phyloP scores from a whole-genome alignment of 2,888 invertebrate species.

The Sialis fuliginosa region DNA sequence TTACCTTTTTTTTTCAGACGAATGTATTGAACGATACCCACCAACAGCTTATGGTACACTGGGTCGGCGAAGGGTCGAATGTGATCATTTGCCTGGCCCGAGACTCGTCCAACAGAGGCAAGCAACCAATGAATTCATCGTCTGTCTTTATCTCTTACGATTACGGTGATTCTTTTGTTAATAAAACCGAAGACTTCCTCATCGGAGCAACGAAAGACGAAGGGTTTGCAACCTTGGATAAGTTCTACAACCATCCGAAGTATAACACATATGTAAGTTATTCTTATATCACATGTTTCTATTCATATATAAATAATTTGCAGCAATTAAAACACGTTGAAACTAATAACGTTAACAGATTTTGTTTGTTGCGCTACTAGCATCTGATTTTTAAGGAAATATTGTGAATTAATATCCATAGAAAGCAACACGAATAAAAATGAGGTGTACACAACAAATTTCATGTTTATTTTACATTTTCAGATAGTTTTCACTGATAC shows the following conservation, averaged over 20 bases:
- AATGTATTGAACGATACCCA: conserved; percentile 68
- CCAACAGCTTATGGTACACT: conserved; percentile 78
- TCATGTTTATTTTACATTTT: conserved; percentile 19
- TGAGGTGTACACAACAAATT: no score
- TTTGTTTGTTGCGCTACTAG: no score
- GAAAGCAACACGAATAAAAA: no score
- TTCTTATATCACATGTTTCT: no score
- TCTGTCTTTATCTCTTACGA: conserved; percentile 73
- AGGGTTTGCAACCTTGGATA: conserved; percentile 54
- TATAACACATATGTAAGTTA: conserved; percentile 60
- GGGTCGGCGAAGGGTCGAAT: conserved; percentile 77
- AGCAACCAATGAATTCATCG: conserved; percentile 35
- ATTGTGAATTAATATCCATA: no score
- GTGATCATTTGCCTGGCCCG: conserved; percentile 74
- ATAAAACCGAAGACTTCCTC: conserved; percentile 51
- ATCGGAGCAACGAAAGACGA: conserved; percentile 32
- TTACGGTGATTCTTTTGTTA: conserved; percentile 64
- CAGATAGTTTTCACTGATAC: conserved; percentile 79
- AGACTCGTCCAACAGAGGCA: conserved; percentile 38
- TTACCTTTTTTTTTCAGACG: conserved; percentile 37
- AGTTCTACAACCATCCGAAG: conserved; percentile 71
- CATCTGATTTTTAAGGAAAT: no score
- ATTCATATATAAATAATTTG: no score
- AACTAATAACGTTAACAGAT: no score
- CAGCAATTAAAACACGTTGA: no score